These are phyloP conservation scores for Malurus leucopterus DNA, from an alignment of 2,797 vertebrate species.

Conservation along the genomic window DNA sequence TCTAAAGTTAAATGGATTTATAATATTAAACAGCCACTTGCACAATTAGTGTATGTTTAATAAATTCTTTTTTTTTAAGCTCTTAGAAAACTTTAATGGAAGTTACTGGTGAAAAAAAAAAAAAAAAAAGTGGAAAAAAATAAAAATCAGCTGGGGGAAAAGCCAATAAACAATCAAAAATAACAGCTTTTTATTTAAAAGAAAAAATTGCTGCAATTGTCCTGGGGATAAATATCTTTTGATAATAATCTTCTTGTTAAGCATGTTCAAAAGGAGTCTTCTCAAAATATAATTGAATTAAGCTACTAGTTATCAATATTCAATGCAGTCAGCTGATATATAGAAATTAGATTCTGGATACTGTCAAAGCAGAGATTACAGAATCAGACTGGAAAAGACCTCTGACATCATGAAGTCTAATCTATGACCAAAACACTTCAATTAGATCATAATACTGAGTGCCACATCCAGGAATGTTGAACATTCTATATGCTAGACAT, in stretches of 20 bases:
- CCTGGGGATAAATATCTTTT: neutral
- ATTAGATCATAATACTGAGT: too few species aligned
- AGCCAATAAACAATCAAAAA: neutral
- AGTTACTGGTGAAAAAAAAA: neutral
- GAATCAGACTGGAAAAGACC: neutral
- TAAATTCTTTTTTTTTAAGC: neutral
- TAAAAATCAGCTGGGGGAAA: fast-evolving
- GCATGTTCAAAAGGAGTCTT: neutral
- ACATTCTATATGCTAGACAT: neutral
- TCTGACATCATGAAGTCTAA: neutral
- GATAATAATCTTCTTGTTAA: neutral
- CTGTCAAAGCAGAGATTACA: neutral
- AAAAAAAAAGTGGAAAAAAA: neutral
- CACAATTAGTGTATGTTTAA: neutral
- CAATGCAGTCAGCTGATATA: neutral
- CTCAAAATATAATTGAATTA: neutral
- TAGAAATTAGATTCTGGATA: neutral
- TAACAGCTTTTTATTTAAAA: neutral
- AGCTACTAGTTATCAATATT: neutral
- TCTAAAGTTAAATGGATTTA: neutral
- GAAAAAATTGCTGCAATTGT: neutral
- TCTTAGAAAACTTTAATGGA: neutral
- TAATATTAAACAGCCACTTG: neutral
- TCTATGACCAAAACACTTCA: neutral
- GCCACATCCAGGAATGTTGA: neutral